These are phyloP conservation scores for Gobius niger DNA, from an alignment of 2,113 vertebrate species.

Conservation along the genomic window DNA sequence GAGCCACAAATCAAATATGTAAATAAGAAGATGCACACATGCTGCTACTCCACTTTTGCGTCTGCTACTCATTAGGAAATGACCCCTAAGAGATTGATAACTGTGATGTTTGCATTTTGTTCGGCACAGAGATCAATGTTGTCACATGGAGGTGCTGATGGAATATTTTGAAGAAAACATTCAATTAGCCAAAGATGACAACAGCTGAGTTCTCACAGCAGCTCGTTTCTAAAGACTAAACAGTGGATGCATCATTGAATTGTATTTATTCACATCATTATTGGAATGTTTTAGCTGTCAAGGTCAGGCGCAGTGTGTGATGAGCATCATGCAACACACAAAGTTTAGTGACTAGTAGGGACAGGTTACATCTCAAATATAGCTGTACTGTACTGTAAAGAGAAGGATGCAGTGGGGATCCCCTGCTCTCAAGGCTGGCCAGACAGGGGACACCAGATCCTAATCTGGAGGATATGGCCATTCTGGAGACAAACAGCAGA, in stretches of 20 bases:
- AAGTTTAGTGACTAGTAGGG: too few relatives aligned
- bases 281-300: slow-evolving; percentile 8
- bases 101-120: slow-evolving; percentile 39
- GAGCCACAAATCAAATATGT: too few relatives aligned
- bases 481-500: slow-evolving; percentile 78
- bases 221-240: slow-evolving; percentile 48
- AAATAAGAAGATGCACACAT: too few relatives aligned
- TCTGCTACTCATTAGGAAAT: too few relatives aligned
- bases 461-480: slow-evolving; percentile 77
- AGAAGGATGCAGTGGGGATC: slow-evolving; percentile 50
- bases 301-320: slow-evolving; percentile 7
- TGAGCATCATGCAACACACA: slow-evolving; percentile 21
- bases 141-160: slow-evolving; percentile 29
- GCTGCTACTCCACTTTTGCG: too few relatives aligned
- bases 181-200: slow-evolving; percentile 61
- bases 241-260: slow-evolving; percentile 37
- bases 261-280: slow-evolving; percentile 16
- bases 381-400: slow-evolving; percentile 20
- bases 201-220: slow-evolving; percentile 65
- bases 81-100: slow-evolving; percentile 19
- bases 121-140: slow-evolving; percentile 43
- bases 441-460: slow-evolving; percentile 64
- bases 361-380: too few relatives aligned
- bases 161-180: slow-evolving; percentile 47
- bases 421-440: slow-evolving; percentile 56